Base-by-base conservation (phyloP, 2,888 invertebrate genomes). In the Odontocerum albicorne region DNA sequence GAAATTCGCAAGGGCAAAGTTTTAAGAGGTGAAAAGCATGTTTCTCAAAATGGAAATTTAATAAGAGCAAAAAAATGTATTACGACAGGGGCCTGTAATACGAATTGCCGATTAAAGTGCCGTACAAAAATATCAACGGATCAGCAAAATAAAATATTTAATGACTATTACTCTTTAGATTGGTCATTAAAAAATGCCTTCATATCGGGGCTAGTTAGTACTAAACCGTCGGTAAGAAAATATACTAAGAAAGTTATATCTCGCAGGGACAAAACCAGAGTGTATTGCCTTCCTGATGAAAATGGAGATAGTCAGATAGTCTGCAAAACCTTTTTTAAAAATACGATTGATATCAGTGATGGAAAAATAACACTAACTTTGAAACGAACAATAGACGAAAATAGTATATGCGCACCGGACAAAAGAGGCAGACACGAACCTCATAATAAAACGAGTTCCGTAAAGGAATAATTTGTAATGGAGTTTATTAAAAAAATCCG, bases 141-240 rank as follows among this genome's bases (percentile, higher is more conserved):
- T 16, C 13, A 16, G 10, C 35, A 35, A 35, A 13, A 35, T 1
- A 13, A 43, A 22, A 43, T 43, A 27, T 43, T 43, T 27, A 27
- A 10, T 2, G 27, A 8, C 8, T 43, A 22, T 27, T 43, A 43
- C 43, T 43, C 43, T 27, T 27, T 43, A n/a, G 31, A 43, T 27
- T 43, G 43, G 43, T 43, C 43, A 6, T 43, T 22, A 13, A 43
- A 43, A 43, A 43, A 43, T 31, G 27, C 43, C 16, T 43, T 43
- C 13, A 27, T 43, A 13, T 10, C 43, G 4, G 22, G 15, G 7
- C 12, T 27, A 2, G 27, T 43, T 15, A n/a, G 21, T 4, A 27
- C 43, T 16, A 43, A 43, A 22, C 43, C 27, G n/a, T 22, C 27
- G 8, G 15, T 15, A 13, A 22, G 27, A 21, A 43, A 16, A 22